Evolutionary conservation across 37 sponge, comb jelly and placozoan genomes (phyloP).

Genomic region (Oscarella lobularis): DNA sequence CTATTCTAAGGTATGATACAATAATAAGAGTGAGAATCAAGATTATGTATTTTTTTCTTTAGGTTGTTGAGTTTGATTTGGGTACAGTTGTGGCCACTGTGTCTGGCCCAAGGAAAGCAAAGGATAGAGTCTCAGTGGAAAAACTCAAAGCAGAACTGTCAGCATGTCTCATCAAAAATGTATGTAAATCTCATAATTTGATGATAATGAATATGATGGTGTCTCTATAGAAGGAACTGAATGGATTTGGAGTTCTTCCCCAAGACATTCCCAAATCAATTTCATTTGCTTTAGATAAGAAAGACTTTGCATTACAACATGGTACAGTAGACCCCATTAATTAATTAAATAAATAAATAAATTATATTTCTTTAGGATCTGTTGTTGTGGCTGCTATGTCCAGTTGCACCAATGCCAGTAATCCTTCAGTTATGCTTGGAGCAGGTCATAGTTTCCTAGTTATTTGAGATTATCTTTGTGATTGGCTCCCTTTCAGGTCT

Average conservation of each 20-base stretch:
- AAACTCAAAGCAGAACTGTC: slow-evolving; percentile 79
- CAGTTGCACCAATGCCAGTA: slow-evolving; percentile 90
- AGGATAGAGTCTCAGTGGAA: slow-evolving; percentile 64
- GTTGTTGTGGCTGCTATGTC: slow-evolving; percentile 88
- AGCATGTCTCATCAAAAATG: slow-evolving; percentile 68
- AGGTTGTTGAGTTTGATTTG: slow-evolving; percentile 58
- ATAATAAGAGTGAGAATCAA: too few species aligned
- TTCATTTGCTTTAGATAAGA: slow-evolving; percentile 45
- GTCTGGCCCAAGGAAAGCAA: slow-evolving; percentile 86
- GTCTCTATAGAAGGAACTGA: slow-evolving; percentile 62
- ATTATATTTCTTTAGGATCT: slow-evolving; percentile 34
- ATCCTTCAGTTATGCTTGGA: slow-evolving; percentile 92
- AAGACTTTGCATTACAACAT: slow-evolving; percentile 51
- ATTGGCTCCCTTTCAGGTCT: slow-evolving; percentile 26
- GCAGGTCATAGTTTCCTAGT: slow-evolving; percentile 19
- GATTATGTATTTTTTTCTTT: background rate
- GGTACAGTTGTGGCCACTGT: slow-evolving; percentile 57
- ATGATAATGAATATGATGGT: too few species aligned
- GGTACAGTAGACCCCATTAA: slow-evolving; percentile 18
- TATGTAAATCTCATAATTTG: too few species aligned
- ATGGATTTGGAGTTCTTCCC: slow-evolving; percentile 53
- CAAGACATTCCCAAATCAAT: slow-evolving; percentile 15
- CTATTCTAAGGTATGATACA: too few species aligned
- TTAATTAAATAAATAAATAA: background rate
- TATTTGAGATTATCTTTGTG: too few species aligned